Evolutionary conservation across 64 coral and sea anemone genomes (phyloP).

Genomic region (Montipora cactus): DNA sequence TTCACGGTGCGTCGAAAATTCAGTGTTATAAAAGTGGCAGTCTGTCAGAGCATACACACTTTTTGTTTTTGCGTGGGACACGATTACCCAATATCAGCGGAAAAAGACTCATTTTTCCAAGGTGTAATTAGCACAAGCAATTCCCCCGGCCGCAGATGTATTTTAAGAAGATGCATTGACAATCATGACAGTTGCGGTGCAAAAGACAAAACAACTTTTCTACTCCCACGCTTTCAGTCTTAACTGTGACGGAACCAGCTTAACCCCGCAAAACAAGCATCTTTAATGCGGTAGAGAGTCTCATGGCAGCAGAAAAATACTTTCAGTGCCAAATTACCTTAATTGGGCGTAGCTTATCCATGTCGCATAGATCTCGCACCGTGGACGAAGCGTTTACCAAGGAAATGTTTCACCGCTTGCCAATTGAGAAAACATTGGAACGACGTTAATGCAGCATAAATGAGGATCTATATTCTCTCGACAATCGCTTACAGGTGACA

Average conservation of each 20-base stretch:
- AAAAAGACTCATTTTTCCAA: not conserved
- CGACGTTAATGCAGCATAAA: not conserved
- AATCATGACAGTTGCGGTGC: conserved; percentile 21
- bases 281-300: not conserved
- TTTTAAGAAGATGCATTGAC: conserved; percentile 26
- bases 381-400: not conserved
- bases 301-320: not conserved
- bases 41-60: not conserved
- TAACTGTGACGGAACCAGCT: conserved; percentile 10
- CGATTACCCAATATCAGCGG: not conserved
- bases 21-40: not conserved
- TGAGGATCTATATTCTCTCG: not conserved
- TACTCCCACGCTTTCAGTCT: not conserved
- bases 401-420: not conserved
- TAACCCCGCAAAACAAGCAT: not conserved
- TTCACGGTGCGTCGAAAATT: not conserved
- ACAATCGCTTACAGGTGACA: not conserved
- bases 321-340: too few relatives aligned
- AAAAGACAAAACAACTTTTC: conserved; percentile 3
- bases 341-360: not conserved
- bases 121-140: conserved; percentile 9
- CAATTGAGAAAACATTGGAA: not conserved
- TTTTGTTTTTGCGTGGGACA: not conserved
- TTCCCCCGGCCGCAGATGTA: conserved; percentile 31
- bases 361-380: not conserved